These are phyloP conservation scores for Spisula subtruncata DNA, from an alignment of 2,888 invertebrate species.

Conservation along the genomic window DNA sequence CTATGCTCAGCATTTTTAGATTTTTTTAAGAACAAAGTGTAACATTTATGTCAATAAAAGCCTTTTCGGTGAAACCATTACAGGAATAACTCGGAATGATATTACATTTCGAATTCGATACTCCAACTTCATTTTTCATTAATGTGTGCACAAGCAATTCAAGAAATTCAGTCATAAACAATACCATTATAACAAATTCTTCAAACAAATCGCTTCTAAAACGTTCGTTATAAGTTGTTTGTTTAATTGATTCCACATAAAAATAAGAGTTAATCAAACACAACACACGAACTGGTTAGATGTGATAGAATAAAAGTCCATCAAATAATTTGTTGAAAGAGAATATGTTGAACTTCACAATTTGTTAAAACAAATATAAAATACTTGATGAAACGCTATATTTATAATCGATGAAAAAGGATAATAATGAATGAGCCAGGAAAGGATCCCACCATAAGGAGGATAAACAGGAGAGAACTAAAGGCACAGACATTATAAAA, in stretches of 20 bases:
- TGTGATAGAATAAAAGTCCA: not conserved
- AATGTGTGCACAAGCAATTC: not conserved
- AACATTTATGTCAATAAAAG: not conserved
- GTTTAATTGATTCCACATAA: not conserved
- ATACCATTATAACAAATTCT: not conserved
- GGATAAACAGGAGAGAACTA: no score
- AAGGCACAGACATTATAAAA: no score
- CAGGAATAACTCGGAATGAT: not conserved
- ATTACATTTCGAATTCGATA: not conserved
- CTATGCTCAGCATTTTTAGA: no score
- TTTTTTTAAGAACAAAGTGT: no score
- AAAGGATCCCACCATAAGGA: no score
- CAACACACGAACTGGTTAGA: not conserved
- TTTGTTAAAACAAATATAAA: no score
- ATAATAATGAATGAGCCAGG: no score
- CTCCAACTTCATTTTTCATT: not conserved
- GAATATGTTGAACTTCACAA: no score
- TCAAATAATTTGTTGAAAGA: not conserved
- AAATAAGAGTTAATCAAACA: not conserved
- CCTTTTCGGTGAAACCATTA: not conserved
- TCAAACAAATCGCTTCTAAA: not conserved
- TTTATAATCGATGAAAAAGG: no score
- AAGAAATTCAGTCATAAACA: not conserved
- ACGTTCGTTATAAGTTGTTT: not conserved
- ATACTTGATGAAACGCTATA: no score